These are phyloP conservation scores for Agriopis marginaria DNA, from an alignment of 2,888 invertebrate species.

Conservation along the genomic window DNA sequence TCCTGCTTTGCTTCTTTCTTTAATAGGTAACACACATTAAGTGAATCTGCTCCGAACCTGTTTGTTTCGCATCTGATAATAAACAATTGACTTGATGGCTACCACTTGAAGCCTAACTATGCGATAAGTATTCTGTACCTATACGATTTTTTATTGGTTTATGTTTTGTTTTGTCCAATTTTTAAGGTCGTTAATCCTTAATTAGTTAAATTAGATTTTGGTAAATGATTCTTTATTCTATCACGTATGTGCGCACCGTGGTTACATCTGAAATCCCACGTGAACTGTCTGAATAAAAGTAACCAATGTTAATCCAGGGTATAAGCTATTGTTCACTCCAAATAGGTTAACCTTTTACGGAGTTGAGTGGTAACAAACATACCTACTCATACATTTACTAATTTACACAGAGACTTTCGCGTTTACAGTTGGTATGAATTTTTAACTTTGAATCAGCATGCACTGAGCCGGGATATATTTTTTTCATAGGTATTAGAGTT, in stretches of 20 bases:
- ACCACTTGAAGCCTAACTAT: constrained; percentile 18
- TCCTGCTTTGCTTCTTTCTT: constrained; percentile 75
- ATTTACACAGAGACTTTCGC: no score
- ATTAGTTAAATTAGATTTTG: neutral
- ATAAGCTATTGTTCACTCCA: no score
- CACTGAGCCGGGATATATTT: neutral
- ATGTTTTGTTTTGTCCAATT: neutral
- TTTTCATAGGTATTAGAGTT: neutral
- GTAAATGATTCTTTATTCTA: neutral
- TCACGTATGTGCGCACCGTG: no score
- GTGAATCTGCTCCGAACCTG: constrained; percentile 57
- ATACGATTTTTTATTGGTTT: neutral
- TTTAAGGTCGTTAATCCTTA: neutral
- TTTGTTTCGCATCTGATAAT: constrained; percentile 34
- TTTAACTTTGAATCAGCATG: neutral
- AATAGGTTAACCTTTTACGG: no score
- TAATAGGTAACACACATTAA: constrained; percentile 70
- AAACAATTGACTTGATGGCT: constrained; percentile 19
- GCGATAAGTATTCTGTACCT: constrained; percentile 10
- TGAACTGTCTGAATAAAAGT: no score
- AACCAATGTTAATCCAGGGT: no score
- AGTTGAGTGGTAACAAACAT: no score
- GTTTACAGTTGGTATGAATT: neutral
- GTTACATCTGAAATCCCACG: no score
- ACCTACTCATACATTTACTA: no score